Evolutionary conservation across 2,888 invertebrate species (phyloP).

Genomic region (Lepidochrysops patricia): DNA sequence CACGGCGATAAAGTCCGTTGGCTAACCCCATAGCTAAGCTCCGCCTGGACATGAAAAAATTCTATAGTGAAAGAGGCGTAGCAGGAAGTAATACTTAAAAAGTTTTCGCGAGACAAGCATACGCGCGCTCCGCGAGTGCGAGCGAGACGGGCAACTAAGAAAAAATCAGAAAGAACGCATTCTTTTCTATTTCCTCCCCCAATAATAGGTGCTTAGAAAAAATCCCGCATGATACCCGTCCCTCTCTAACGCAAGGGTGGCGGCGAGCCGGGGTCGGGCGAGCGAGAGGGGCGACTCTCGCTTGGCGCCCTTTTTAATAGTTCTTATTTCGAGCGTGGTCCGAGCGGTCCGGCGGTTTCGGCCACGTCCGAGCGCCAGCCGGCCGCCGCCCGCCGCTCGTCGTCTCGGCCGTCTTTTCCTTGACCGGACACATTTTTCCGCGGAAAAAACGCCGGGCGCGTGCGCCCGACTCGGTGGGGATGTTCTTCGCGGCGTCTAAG

Average conservation of each 20-base stretch:
- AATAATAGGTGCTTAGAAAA: constrained; percentile 71
- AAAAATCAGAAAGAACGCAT: constrained; percentile 72
- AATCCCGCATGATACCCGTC: constrained; percentile 59
- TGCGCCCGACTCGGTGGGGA: constrained; percentile 69
- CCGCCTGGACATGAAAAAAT: constrained; percentile 64
- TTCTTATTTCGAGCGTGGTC: constrained; percentile 64
- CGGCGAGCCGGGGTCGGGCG: constrained; percentile 51
- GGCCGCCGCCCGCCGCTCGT: constrained; percentile 36
- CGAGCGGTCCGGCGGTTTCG: constrained; percentile 53
- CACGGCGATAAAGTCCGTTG: constrained; percentile 47
- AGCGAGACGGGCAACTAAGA: constrained; percentile 60
- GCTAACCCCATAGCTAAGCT: constrained; percentile 63
- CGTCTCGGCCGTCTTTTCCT: constrained; percentile 60
- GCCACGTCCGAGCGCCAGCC: constrained; percentile 27
- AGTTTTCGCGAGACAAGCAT: constrained; percentile 41
- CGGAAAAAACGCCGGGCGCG: constrained; percentile 72
- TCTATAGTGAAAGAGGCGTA: constrained; percentile 65
- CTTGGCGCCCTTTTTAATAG: constrained; percentile 64
- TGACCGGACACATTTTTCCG: constrained; percentile 73
- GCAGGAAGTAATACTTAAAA: constrained; percentile 63
- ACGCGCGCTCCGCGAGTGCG: constrained; percentile 37
- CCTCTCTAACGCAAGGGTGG: constrained; percentile 59
- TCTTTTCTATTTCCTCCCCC: constrained; percentile 73
- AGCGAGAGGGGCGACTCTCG: constrained; percentile 62
- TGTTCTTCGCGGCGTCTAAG: constrained; percentile 71